phyloP scores from a whole-genome alignment of 2,888 invertebrate species.

The Glyphotaelius pellucidus region DNA sequence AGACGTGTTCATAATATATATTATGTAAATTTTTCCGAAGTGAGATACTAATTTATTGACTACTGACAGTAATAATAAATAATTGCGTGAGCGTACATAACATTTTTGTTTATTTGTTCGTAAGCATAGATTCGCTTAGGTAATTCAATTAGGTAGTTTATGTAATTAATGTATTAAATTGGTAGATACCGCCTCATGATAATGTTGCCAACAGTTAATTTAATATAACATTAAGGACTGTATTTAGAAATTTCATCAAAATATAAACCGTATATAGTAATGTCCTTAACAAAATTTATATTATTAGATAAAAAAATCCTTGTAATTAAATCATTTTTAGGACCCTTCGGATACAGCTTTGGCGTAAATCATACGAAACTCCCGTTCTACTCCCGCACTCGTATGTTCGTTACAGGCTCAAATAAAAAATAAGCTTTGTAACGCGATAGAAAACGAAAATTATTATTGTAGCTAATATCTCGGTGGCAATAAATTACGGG shows the following conservation, averaged over 20 bases:
- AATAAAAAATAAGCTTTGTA: slow-evolving; percentile 22
- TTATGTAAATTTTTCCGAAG: too few species aligned
- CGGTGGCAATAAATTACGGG: slow-evolving; percentile 37
- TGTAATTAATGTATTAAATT: background rate
- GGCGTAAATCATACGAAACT: slow-evolving; percentile 24
- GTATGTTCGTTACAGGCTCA: slow-evolving; percentile 4
- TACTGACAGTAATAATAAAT: too few species aligned
- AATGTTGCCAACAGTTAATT: background rate
- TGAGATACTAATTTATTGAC: too few species aligned
- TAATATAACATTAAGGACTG: background rate
- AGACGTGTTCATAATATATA: too few species aligned
- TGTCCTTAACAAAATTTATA: background rate
- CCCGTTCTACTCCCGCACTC: background rate
- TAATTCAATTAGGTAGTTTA: background rate
- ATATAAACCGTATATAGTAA: background rate
- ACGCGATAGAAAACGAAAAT: slow-evolving; percentile 41
- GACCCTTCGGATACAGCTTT: background rate
- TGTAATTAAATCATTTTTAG: slow-evolving; percentile 24
- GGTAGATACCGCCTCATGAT: background rate
- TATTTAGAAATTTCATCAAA: background rate
- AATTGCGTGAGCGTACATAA: too few species aligned
- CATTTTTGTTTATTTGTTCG: too few species aligned
- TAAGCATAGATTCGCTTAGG: too few species aligned
- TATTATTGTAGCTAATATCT: slow-evolving; percentile 12
- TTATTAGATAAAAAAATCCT: background rate